Evolutionary conservation across 2,797 vertebrate genomes (phyloP), one percentile per base, ranked within the genome.

Genomic region (Sorex maritimensis): DNA sequence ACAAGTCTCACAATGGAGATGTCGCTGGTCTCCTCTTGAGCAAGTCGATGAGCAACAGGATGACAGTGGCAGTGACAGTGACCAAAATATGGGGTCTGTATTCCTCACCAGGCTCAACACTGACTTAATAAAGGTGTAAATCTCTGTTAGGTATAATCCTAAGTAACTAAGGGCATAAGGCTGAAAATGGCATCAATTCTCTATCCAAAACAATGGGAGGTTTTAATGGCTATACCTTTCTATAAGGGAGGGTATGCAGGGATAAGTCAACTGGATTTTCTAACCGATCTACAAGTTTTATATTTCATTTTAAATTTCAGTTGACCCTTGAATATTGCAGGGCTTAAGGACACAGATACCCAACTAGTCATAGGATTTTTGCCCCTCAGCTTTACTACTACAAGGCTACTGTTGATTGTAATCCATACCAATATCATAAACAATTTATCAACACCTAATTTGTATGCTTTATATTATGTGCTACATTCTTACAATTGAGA

Each of bases 291-390:
- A 38, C 26, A 2, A 63, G 44, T 65, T 74, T 41, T n/a, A 7
- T 44, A 72, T 89, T 30, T 78, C 46, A 55, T 65, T 90, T 86
- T 46, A 89, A 71, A 72, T 87, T 44, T 30, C 14, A 69, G 68
- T 34, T 69, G n/a, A 69, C n/a, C n/a, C 58, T 61, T 61, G 19
- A 61, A 21, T 21, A 61, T 61, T 21, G 4, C 58, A 61, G 58
- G 58, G 21, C 58, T 61, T 21, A 19, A 61, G 58, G 58, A 61
- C 58, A 61, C 19, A 61, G 58, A 61, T 23, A 14, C 58, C 58
- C 58, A 61, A 61, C 17, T 61, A 21, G 58, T 21, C 12, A 34
- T 69, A 19, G 7, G n/a, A 68, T 30, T 68, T 69, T 69, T 69
- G 6, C n/a, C 15, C 30, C 17, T 6, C n/a, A 69, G 6, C 12